A percentile compares a stretch with the other conserved stretches of the same genome.
These are phyloP conservation scores for Drosophila mayri DNA, from an alignment of 1,140 invertebrate genomes.

Conservation along the genomic window DNA sequence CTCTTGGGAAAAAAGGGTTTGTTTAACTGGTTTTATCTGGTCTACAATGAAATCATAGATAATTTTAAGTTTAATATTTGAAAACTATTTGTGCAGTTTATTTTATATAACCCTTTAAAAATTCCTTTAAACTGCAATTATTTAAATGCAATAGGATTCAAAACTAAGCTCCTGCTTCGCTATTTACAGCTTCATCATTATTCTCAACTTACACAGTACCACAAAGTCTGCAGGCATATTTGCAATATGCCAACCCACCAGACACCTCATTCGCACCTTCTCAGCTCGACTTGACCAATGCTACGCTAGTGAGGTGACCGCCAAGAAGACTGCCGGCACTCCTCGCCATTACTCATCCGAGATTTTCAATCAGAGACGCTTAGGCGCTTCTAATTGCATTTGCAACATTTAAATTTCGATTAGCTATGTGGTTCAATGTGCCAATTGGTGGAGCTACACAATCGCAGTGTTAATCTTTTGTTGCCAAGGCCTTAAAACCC, in stretches of 20 bases:
- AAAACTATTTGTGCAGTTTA: too few species aligned
- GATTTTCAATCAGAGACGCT: not conserved
- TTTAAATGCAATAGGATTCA: too few species aligned
- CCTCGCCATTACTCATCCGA: conserved; percentile 43
- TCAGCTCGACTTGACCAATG: too few species aligned
- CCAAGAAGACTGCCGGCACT: conserved; percentile 55
- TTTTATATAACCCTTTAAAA: too few species aligned
- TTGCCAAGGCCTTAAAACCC: conserved; percentile 9
- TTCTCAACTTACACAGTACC: conserved; percentile 15
- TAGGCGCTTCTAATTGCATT: conserved; percentile 10
- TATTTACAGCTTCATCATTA: not conserved
- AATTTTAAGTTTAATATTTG: too few species aligned
- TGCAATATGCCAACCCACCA: too few species aligned
- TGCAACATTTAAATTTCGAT: conserved; percentile 1
- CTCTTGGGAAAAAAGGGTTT: too few species aligned
- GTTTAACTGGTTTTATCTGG: too few species aligned
- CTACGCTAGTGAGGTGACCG: conserved; percentile 1
- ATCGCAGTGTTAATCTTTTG: not conserved
- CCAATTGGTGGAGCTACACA: not conserved
- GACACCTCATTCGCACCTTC: not conserved
- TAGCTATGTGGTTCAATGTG: not conserved
- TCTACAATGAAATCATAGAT: too few species aligned
- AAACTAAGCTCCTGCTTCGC: not conserved
- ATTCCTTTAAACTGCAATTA: too few species aligned
- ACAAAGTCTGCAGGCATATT: conserved; percentile 1